Conservation (phyloP, 2,797 vertebrate genomes). For the Lepilemur septentrionalis region DNA sequence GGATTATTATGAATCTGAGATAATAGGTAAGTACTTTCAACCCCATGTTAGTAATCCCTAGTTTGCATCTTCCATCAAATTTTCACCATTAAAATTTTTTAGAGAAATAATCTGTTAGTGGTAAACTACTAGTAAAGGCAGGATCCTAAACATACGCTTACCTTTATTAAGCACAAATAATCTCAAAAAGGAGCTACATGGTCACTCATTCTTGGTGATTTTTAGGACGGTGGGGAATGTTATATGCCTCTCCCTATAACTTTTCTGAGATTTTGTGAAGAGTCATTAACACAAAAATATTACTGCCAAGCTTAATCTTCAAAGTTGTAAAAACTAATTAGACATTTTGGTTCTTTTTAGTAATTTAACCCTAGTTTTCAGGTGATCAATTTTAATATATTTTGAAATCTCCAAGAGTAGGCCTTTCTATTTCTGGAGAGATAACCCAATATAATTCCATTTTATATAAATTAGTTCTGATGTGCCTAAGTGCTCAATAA, state of each 20-base stretch:
- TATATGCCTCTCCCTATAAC: neutral
- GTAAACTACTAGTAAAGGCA: neutral
- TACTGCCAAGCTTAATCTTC: constrained; percentile 21
- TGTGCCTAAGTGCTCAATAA: neutral
- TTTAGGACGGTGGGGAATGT: neutral
- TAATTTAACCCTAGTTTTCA: neutral
- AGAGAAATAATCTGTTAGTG: constrained; percentile 56
- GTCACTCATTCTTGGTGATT: neutral
- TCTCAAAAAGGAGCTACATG: neutral
- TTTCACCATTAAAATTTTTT: constrained; percentile 73
- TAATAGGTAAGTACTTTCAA: constrained; percentile 82
- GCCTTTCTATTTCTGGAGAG: neutral
- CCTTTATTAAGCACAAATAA: constrained; percentile 18
- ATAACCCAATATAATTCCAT: neutral
- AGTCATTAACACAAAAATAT: neutral
- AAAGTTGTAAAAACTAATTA: constrained; percentile 25
- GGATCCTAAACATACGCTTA: neutral
- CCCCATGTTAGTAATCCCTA: constrained; percentile 66
- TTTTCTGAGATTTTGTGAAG: constrained; percentile 39
- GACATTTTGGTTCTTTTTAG: constrained; percentile 18
- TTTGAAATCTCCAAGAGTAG: constrained; percentile 33
- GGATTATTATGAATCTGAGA: constrained; percentile 84
- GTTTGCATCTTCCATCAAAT: constrained; percentile 64
- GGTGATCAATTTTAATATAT: constrained; percentile 38
- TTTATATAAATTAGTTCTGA: constrained; percentile 14